phyloP scores from a whole-genome alignment of 2,113 vertebrate species.

The Megaleporinus macrocephalus region DNA sequence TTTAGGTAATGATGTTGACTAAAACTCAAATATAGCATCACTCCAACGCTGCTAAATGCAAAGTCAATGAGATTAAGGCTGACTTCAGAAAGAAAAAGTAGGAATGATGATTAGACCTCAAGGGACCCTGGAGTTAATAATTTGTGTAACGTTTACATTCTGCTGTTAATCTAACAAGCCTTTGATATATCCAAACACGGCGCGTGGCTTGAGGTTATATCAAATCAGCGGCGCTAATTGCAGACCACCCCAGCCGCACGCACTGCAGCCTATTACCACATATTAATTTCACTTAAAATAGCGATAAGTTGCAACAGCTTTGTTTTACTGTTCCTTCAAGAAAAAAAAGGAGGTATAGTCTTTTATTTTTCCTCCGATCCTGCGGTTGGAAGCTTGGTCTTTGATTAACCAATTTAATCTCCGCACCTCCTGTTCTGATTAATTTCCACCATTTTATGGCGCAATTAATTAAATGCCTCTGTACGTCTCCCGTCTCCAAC shows the following conservation, averaged over 20 bases:
- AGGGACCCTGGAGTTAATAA: constrained; percentile 42
- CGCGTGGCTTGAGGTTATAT: constrained; percentile 41
- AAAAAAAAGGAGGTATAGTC: constrained; percentile 3
- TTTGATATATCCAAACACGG: constrained; percentile 46
- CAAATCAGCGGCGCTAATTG: constrained; percentile 34
- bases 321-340: constrained; percentile 29
- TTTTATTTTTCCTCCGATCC: constrained; percentile 22
- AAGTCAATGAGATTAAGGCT: constrained; percentile 16
- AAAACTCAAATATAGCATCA: constrained; percentile 3
- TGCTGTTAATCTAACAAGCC: constrained; percentile 34
- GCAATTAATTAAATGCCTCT: constrained; percentile 61
- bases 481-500: constrained; percentile 50
- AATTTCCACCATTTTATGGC: constrained; percentile 48
- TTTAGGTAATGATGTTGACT: background rate
- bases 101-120: constrained; percentile 29
- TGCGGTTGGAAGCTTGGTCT: constrained; percentile 51
- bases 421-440: constrained; percentile 51
- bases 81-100: background rate
- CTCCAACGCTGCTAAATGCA: background rate
- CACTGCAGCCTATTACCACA: constrained; percentile 18
- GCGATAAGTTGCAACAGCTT: constrained; percentile 31
- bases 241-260: background rate
- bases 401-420: constrained; percentile 57
- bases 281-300: constrained; percentile 44
- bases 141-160: constrained; percentile 50